Base-by-base conservation (phyloP, 2,888 invertebrate species). In the Palloptera scutellata region DNA sequence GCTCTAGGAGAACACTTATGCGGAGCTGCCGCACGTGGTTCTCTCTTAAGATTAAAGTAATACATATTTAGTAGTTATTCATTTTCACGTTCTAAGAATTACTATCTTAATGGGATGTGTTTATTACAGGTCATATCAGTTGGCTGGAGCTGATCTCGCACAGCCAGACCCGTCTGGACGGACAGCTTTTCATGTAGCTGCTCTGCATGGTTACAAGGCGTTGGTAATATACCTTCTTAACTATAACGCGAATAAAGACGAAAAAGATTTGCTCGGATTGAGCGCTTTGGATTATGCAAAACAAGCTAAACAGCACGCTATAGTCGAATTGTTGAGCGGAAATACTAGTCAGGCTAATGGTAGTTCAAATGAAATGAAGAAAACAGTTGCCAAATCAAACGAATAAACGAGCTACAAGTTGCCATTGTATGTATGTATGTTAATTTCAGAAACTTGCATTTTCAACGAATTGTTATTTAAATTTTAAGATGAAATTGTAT, bases 111-210 rank as follows among this genome's bases (percentile, higher is more conserved):
- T 30, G 30, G 30, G 30, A 30, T 30, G 30, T 30, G 30, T 30
- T 30, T 30, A 30, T 6, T 30, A 30, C 30, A 30, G 30, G 30
- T 90, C 91, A 0, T 88, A 89, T 75, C 83, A 86, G 42, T 71
- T 88, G n/a, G 93, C 93, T 0, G 91, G 91, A 8, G 92, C 90
- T 0, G 88, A 91, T 81, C 78, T 93, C 0, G 87, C 88, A 1
- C 86, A 88, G 45, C 71, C 83, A 0, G 92, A 93, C 79, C 86
- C 88, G 6, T 87, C 90, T 1, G 88, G 88, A 5, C 87, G 92
- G 64, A 91, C 91, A 0, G 87, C 92, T 0, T 80, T 93, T 61
- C 93, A 93, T 83, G 87, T 90, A 78, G 91, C 91, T 0, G 89
- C 89, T 0, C 79, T 91, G 1, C 88, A 89, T 77, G 88, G 89